Evolutionary conservation across 2,797 vertebrate species (phyloP).

Genomic region (Hoplostethus mediterraneus): DNA sequence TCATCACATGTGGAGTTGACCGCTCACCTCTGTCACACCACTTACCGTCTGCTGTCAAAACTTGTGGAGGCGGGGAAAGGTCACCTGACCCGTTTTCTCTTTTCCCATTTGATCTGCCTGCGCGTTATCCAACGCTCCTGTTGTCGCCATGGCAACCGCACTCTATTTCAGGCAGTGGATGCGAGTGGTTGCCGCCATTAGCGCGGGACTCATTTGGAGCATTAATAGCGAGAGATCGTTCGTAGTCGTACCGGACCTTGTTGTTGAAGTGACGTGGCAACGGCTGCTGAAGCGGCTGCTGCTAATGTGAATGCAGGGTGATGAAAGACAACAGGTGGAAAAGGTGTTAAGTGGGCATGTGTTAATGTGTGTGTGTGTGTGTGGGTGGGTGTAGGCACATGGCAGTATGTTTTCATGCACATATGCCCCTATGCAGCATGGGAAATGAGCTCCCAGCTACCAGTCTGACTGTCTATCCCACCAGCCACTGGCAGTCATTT

Average conservation of each 20-base stretch:
- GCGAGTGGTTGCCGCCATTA: neutral
- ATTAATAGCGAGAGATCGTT: conserved; percentile 32
- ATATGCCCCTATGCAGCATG: too few relatives aligned
- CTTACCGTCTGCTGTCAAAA: too few relatives aligned
- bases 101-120: neutral
- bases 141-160: conserved; percentile 37
- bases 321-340: conserved; percentile 45
- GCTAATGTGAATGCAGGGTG: conserved; percentile 30
- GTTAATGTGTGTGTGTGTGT: conserved; percentile 16
- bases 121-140: neutral
- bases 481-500: too few relatives aligned
- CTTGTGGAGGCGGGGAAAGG: too few relatives aligned
- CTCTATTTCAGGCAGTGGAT: neutral
- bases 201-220: neutral
- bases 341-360: conserved; percentile 9
- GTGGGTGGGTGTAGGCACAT: neutral
- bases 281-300: conserved; percentile 31
- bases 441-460: too few relatives aligned
- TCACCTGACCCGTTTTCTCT: too few relatives aligned
- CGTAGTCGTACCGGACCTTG: conserved; percentile 24
- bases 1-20: too few relatives aligned
- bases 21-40: too few relatives aligned
- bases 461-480: too few relatives aligned
- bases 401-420: too few relatives aligned
- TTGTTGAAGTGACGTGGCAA: conserved; percentile 12